Base-by-base conservation (phyloP, 2,888 invertebrate species). In the Gasteruption jaculator region DNA sequence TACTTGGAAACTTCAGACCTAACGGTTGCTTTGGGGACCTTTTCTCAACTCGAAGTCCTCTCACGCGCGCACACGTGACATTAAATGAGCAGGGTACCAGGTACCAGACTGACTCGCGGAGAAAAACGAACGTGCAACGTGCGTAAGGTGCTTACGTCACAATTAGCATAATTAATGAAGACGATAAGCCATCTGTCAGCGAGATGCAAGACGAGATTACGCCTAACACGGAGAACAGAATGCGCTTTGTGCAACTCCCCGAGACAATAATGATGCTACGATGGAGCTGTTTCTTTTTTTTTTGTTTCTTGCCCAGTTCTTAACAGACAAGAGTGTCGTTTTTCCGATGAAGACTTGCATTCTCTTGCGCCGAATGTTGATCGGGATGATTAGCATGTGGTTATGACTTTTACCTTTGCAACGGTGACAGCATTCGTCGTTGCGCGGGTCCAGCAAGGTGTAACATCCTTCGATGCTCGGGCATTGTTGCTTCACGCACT, bases 321-420 rank as follows among this genome's bases (percentile, higher is more conserved):
- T n/a, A n/a, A n/a, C n/a, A n/a, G n/a, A n/a, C n/a, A n/a, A n/a
- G n/a, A n/a, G n/a, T n/a, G n/a, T n/a, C n/a, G n/a, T n/a, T n/a
- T n/a, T n/a, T n/a, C n/a, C n/a, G n/a, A n/a, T n/a, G n/a, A n/a
- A n/a, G n/a, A n/a, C n/a, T n/a, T n/a, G n/a, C n/a, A n/a, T n/a
- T n/a, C n/a, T n/a, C n/a, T n/a, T n/a, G n/a, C n/a, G n/a, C n/a
- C n/a, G n/a, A n/a, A n/a, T n/a, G n/a, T n/a, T n/a, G n/a, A n/a
- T n/a, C n/a, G n/a, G n/a, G n/a, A n/a, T n/a, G n/a, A n/a, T n/a
- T n/a, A n/a, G n/a, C n/a, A n/a, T n/a, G n/a, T n/a, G n/a, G n/a
- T n/a, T n/a, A n/a, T n/a, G n/a, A n/a, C n/a, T n/a, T n/a, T n/a
- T 66, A 83, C 84, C 85, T 80, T 87, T 91, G 72, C 92, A 92